Percentiles rank a stretch among this genome's conserved stretches.
Conservation (phyloP, 2,888 invertebrate genomes). For the Platyscelio sp. region DNA sequence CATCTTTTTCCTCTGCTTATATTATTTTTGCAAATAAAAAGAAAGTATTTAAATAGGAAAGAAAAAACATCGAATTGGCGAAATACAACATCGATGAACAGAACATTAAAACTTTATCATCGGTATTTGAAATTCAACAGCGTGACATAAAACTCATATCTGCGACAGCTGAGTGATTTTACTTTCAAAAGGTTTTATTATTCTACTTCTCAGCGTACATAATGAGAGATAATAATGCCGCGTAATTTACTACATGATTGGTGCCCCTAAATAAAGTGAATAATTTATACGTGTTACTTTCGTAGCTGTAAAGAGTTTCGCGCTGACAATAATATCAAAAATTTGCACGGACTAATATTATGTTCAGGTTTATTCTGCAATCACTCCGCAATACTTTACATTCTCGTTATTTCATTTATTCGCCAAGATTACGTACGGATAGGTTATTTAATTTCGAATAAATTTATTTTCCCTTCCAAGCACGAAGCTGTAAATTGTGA, state of each 20-base stretch:
- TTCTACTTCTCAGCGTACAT: conserved; percentile 62
- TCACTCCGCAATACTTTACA: background rate
- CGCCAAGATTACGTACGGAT: no score
- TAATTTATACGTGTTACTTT: conserved; percentile 64
- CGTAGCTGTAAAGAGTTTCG: conserved; percentile 46
- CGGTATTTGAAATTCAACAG: conserved; percentile 59
- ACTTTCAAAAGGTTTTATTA: conserved; percentile 62
- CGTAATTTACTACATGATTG: conserved; percentile 61
- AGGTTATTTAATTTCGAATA: background rate
- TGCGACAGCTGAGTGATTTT: conserved; percentile 65
- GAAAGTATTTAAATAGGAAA: no score
- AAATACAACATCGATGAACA: conserved; percentile 27
- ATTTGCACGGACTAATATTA: conserved; percentile 33
- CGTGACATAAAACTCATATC: conserved; percentile 60
- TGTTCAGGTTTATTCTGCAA: conserved; percentile 20
- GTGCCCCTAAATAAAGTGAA: conserved; percentile 59
- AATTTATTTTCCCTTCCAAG: background rate
- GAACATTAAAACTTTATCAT: conserved; percentile 56
- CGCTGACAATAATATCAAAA: conserved; percentile 52
- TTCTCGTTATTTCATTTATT: background rate
- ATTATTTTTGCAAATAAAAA: background rate
- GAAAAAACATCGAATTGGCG: conserved; percentile 9
- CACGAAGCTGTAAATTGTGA: background rate
- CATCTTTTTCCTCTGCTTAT: no score
- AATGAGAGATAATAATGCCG: conserved; percentile 66